phyloP scores from a whole-genome alignment of 1,140 invertebrate genomes.

The Dendroctonus ponderosae region DNA sequence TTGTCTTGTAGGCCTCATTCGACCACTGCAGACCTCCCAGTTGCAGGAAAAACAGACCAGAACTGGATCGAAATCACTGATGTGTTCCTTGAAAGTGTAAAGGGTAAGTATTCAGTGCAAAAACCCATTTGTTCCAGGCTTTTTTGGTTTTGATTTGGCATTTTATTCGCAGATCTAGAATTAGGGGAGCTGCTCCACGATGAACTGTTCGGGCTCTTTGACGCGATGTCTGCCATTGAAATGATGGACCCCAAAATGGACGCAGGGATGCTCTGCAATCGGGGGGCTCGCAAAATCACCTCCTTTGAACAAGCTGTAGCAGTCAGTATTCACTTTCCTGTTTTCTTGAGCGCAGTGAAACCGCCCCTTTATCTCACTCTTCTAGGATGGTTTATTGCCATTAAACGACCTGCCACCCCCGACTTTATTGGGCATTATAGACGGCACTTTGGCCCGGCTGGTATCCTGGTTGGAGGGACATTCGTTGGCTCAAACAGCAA shows the following conservation, averaged over 20 bases:
- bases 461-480: conserved; percentile 95
- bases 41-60: conserved; percentile 39
- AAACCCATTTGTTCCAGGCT: neutral
- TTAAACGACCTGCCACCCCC: conserved; percentile 69
- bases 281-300: conserved; percentile 78
- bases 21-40: neutral
- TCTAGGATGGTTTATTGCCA: conserved; percentile 74
- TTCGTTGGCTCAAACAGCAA: conserved; percentile 87
- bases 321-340: conserved; percentile 52
- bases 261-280: conserved; percentile 95
- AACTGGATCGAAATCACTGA: conserved; percentile 77
- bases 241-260: conserved; percentile 99
- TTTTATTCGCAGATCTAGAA: conserved; percentile 64
- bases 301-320: conserved; percentile 84
- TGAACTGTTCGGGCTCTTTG: conserved; percentile 87
- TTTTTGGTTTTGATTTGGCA: neutral
- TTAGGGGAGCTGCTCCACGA: conserved; percentile 88
- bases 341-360: neutral
- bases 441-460: conserved; percentile 87
- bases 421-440: conserved; percentile 86
- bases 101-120: conserved; percentile 56
- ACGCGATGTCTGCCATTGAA: conserved; percentile 99
- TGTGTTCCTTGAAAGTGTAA: conserved; percentile 72
- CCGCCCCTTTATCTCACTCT: neutral
- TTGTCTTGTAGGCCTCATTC: neutral